Percentiles rank a stretch among this genome's conserved stretches.
Conservation (phyloP, 2,113 vertebrate genomes). For the Arvicanthis niloticus region DNA sequence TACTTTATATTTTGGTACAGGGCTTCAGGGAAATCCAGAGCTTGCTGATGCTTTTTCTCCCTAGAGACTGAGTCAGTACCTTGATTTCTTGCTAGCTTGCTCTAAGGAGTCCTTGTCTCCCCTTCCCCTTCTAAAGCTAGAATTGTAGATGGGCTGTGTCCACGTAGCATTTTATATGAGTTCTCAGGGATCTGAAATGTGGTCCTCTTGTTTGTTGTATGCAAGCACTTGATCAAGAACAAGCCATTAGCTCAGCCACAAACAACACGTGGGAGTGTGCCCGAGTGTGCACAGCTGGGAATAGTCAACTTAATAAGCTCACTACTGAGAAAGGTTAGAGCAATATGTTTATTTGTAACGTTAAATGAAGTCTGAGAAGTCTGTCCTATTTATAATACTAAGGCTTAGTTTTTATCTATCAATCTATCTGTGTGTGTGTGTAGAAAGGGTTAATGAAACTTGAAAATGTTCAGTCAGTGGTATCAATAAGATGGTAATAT, state of each 20-base stretch:
- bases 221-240: neutral
- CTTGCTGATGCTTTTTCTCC: neutral
- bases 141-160: neutral
- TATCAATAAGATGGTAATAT: neutral
- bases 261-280: too few relatives aligned
- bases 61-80: neutral
- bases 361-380: slow-evolving; percentile 28
- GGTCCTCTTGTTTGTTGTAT: neutral
- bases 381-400: neutral
- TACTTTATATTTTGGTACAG: neutral
- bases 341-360: slow-evolving; percentile 23
- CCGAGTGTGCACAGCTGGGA: too few relatives aligned
- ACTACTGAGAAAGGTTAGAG: neutral
- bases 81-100: neutral
- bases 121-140: neutral
- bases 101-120: neutral
- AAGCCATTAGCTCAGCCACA: neutral
- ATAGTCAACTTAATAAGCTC: neutral
- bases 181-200: neutral
- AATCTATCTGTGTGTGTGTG: neutral
- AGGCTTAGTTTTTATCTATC: neutral
- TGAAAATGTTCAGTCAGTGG: neutral
- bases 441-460: slow-evolving; percentile 26
- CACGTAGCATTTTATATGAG: neutral
- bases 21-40: neutral